Evolutionary conservation across 2,113 vertebrate genomes (phyloP).

Genomic region (Hyla sarda): DNA sequence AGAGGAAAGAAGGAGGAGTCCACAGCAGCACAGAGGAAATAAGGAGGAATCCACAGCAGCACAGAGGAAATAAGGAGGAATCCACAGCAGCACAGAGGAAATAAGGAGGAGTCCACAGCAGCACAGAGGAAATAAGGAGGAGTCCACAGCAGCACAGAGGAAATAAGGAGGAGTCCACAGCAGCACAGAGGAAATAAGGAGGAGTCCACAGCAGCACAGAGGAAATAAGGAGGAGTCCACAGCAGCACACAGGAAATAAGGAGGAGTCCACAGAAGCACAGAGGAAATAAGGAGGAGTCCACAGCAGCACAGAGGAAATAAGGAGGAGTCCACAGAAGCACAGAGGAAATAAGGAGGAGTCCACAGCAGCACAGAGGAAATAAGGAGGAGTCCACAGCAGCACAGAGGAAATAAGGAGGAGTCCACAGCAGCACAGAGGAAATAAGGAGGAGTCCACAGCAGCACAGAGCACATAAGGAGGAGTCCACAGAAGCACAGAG

Average conservation of each 20-base stretch:
- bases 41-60: not conserved
- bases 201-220: not conserved
- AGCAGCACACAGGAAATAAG: no score
- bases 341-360: no score
- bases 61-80: no score
- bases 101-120: not conserved
- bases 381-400: not conserved
- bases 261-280: not conserved
- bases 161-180: not conserved
- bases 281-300: no score
- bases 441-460: not conserved
- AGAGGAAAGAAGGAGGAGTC: not conserved
- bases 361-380: slow-evolving; percentile 4
- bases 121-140: no score
- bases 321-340: not conserved
- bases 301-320: slow-evolving; percentile 10
- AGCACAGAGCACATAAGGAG: no score
- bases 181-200: no score
- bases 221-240: not conserved
- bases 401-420: no score
- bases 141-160: not conserved
- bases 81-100: not conserved
- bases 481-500: not conserved
- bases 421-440: not conserved
- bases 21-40: slow-evolving; percentile 11